Percentiles rank a stretch among this genome's conserved stretches.
Conservation (phyloP, 2,797 vertebrate species). For the Trichosurus vulpecula region DNA sequence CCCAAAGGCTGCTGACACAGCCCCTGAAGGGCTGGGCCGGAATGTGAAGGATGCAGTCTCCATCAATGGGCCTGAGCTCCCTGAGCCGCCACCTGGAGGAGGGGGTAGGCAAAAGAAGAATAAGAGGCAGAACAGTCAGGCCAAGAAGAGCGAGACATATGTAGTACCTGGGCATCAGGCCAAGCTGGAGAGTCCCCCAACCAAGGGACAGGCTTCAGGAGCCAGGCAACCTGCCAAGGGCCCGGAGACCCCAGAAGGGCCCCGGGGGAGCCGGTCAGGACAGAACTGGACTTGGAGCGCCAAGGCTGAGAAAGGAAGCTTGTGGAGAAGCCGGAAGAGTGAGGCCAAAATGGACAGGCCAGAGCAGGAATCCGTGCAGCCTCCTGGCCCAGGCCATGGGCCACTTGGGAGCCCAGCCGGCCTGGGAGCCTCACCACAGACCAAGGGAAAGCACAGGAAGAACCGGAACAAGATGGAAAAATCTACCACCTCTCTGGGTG, state of each 20-base stretch:
- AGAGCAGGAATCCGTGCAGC: constrained; percentile 75
- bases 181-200: constrained; percentile 68
- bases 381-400: constrained; percentile 42
- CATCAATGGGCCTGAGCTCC: constrained; percentile 86
- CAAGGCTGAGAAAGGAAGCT: constrained; percentile 76
- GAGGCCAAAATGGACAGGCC: constrained; percentile 79
- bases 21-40: constrained; percentile 76
- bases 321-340: constrained; percentile 79
- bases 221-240: constrained; percentile 78
- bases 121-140: constrained; percentile 89
- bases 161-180: background rate
- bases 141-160: constrained; percentile 79
- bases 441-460: constrained; percentile 94
- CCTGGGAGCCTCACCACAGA: constrained; percentile 86
- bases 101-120: constrained; percentile 91
- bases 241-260: constrained; percentile 59
- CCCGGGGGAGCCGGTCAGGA: constrained; percentile 68
- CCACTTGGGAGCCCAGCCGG: constrained; percentile 76
- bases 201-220: constrained; percentile 78
- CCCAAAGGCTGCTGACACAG: constrained; percentile 87
- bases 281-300: constrained; percentile 76
- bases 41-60: constrained; percentile 79
- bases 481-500: constrained; percentile 91
- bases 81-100: constrained; percentile 69
- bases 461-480: constrained; percentile 96